Evolutionary conservation across 2,797 vertebrate genomes (phyloP).

Genomic region (Sciurus vulgaris): DNA sequence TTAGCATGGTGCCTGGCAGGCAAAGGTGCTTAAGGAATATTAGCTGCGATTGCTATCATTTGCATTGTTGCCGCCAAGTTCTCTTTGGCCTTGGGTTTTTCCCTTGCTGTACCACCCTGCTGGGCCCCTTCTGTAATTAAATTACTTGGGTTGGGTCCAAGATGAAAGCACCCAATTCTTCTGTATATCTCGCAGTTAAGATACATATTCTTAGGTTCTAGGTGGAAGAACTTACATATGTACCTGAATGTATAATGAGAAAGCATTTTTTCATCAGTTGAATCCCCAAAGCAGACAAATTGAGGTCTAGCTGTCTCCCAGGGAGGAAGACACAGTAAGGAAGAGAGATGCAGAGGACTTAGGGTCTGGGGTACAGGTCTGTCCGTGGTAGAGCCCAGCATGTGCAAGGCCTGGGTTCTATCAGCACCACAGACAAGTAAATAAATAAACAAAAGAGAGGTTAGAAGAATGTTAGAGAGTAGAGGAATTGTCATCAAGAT

Average conservation of each 20-base stretch:
- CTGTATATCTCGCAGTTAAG: conserved; percentile 44
- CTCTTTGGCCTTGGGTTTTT: conserved; percentile 52
- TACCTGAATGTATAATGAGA: neutral
- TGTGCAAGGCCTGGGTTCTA: neutral
- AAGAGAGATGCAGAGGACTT: neutral
- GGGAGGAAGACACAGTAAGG: neutral
- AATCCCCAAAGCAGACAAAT: neutral
- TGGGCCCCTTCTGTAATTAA: conserved; percentile 64
- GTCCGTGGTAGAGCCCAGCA: neutral
- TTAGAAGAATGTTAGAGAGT: neutral
- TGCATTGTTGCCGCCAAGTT: neutral
- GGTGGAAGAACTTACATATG: neutral
- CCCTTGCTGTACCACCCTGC: neutral
- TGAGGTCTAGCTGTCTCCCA: neutral
- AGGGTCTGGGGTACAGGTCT: neutral
- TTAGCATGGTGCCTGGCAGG: conserved; percentile 45
- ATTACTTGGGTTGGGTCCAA: conserved; percentile 61
- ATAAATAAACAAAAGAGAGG: neutral
- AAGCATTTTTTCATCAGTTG: neutral
- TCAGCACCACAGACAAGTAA: neutral
- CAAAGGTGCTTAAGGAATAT: conserved; percentile 63
- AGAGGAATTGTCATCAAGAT: neutral
- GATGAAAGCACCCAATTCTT: conserved; percentile 38
- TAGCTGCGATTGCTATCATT: conserved; percentile 63
- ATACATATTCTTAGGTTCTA: neutral